These are phyloP conservation scores for Nixonia krombeini DNA, from an alignment of 1,140 invertebrate genomes.

Conservation along the genomic window DNA sequence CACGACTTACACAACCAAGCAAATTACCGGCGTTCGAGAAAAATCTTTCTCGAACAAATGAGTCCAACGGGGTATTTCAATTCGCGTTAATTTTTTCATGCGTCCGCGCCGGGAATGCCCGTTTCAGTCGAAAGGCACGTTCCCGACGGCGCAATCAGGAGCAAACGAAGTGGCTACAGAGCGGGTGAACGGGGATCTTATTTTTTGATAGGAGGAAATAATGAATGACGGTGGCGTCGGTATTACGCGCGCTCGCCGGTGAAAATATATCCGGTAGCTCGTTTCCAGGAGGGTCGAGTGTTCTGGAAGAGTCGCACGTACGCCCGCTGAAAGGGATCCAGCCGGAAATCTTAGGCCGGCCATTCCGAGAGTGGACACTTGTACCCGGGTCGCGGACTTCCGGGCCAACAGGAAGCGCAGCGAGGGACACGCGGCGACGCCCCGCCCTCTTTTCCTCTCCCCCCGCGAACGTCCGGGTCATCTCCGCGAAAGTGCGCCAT, in stretches of 20 bases:
- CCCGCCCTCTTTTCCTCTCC: slow-evolving; percentile 1
- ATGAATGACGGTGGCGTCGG: too few relatives aligned
- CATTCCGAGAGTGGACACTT: slow-evolving; percentile 23
- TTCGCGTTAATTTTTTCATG: too few relatives aligned
- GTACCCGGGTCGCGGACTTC: slow-evolving; percentile 21
- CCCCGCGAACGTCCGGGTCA: background rate
- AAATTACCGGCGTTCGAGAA: too few relatives aligned
- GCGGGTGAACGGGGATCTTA: too few relatives aligned
- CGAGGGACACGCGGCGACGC: slow-evolving; percentile 10
- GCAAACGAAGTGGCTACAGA: too few relatives aligned
- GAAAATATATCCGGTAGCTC: background rate
- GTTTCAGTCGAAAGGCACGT: too few relatives aligned
- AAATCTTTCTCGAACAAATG: too few relatives aligned
- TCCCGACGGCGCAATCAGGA: too few relatives aligned
- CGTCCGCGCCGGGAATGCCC: too few relatives aligned
- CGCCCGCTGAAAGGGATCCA: slow-evolving; percentile 12
- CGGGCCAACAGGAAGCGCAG: slow-evolving; percentile 35
- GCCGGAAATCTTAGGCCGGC: slow-evolving; percentile 27
- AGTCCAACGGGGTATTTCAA: too few relatives aligned
- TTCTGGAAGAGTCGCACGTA: slow-evolving; percentile 13
- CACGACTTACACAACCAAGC: too few relatives aligned
- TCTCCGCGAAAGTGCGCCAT: slow-evolving; percentile 32
- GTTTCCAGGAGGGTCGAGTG: slow-evolving; percentile 13
- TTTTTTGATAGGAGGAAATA: too few relatives aligned
- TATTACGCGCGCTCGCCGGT: background rate